A percentile compares a stretch with the other conserved stretches of the same genome.
phyloP scores from a whole-genome alignment of 2,888 invertebrate species.

The Macrophya alboannulata region DNA sequence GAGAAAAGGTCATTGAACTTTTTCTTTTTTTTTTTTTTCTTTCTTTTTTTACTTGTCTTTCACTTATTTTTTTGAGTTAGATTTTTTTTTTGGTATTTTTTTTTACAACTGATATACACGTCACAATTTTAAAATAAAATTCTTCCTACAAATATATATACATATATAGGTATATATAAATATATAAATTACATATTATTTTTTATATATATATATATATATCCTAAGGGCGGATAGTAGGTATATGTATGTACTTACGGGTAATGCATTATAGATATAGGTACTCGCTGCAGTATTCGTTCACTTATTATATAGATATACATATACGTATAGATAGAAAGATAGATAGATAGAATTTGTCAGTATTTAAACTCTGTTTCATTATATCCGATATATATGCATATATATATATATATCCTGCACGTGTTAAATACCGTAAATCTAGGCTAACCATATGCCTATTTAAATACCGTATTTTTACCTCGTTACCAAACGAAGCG shows the following conservation, averaged over 20 bases:
- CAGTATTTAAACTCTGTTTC: neutral
- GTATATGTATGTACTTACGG: too few species aligned
- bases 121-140: neutral
- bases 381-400: neutral
- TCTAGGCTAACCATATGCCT: conserved; percentile 34
- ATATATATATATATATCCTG: neutral
- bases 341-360: neutral
- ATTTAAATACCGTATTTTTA: conserved; percentile 49
- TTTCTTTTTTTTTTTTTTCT: neutral
- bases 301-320: neutral
- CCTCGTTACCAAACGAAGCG: conserved; percentile 46
- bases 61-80: too few species aligned
- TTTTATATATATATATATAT: too few species aligned
- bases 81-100: neutral
- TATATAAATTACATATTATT: too few species aligned
- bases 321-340: neutral
- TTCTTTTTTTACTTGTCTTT: neutral
- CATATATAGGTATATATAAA: too few species aligned
- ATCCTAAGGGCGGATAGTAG: too few species aligned
- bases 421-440: conserved; percentile 25
- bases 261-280: too few species aligned
- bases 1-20: conserved; percentile 10
- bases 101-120: neutral
- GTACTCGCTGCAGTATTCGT: too few species aligned
- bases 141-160: neutral